Base-by-base conservation (phyloP, 2,888 invertebrate species). In the Cyclophora punctaria region DNA sequence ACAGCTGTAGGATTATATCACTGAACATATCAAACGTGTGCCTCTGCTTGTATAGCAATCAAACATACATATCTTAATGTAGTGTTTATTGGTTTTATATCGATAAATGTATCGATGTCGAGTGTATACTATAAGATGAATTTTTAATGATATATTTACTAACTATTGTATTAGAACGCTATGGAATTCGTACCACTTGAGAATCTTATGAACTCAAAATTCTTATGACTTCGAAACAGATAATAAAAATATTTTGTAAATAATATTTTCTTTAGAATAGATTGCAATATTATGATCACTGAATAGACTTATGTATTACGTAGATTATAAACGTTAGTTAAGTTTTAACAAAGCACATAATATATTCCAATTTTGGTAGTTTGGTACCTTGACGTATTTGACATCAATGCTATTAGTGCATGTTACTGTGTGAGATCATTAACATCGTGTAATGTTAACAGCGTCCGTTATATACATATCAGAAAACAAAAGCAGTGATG, bases 11-110 rank as follows among this genome's bases (percentile, higher is more conserved):
- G 48, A 59, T 47, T 68, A 75, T 34, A 37, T 75, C 80, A 82
- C 78, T 74, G 79, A 78, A 86, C 87, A 88, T 88, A 88, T 88
- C 87, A 84, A 20, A 83, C 69, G 83, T 87, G 87, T 88, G 87
- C 87, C 87, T 88, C 83, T 80, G 86, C 87, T 85, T 86, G 56
- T 71, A 83, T 83, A 85, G 85, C 61, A 61, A 55, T 44, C 79
- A 80, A 82, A 73, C 69, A 77, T 77, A 85, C 83, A 86, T 87
- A 85, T 86, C 85, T 78, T 80, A 80, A 75, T 67, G 74, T 85
- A 83, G 83, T 64, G 62, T 80, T 81, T 80, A 81, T 83, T 80
- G 79, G 71, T 73, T 82, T 81, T 85, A 80, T 83, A 86, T 78
- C 71, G 61, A 60, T 71, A 70, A 72, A 66, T 61, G 57, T 69